phyloP scores from a whole-genome alignment of 2,888 invertebrate genomes.

The Cheilosia grossa region DNA sequence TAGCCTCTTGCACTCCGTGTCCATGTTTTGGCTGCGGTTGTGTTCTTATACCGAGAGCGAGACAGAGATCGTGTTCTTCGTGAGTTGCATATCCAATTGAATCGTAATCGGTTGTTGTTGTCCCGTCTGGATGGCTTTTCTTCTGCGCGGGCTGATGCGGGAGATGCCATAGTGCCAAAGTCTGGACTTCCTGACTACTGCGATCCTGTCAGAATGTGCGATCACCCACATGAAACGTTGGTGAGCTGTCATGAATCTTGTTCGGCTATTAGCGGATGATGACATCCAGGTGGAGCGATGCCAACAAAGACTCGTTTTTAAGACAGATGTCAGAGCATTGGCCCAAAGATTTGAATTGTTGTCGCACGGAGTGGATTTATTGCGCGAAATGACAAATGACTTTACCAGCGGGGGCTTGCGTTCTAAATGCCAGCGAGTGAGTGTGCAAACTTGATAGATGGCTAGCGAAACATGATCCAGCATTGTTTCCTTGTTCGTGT shows the following conservation, averaged over 20 bases:
- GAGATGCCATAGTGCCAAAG: slow-evolving; percentile 19
- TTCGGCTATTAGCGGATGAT: slow-evolving; percentile 57
- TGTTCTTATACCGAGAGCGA: slow-evolving; percentile 45
- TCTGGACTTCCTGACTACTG: slow-evolving; percentile 38
- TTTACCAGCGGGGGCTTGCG: slow-evolving; percentile 6
- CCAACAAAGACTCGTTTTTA: slow-evolving; percentile 60
- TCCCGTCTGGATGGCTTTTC: slow-evolving; percentile 3
- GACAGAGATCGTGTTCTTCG: slow-evolving; percentile 68
- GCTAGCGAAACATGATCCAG: slow-evolving; percentile 26
- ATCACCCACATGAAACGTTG: slow-evolving; percentile 37
- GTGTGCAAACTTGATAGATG: slow-evolving; percentile 29
- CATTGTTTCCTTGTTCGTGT: background rate
- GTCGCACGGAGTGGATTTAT: slow-evolving; percentile 65
- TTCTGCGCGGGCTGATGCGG: background rate
- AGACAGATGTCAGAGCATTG: slow-evolving; percentile 64
- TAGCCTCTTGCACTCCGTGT: slow-evolving; percentile 71
- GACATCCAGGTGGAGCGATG: slow-evolving; percentile 53
- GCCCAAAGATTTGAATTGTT: slow-evolving; percentile 67
- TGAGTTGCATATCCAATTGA: slow-evolving; percentile 74
- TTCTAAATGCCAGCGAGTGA: slow-evolving; percentile 14
- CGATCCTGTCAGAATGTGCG: slow-evolving; percentile 65
- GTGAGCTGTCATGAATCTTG: slow-evolving; percentile 35
- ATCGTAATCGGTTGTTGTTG: slow-evolving; percentile 66
- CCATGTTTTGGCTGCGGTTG: slow-evolving; percentile 54
- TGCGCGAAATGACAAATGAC: slow-evolving; percentile 35